Evolutionary conservation across 1,140 invertebrate species (phyloP).

Genomic region (Neocloeon triangulifer): DNA sequence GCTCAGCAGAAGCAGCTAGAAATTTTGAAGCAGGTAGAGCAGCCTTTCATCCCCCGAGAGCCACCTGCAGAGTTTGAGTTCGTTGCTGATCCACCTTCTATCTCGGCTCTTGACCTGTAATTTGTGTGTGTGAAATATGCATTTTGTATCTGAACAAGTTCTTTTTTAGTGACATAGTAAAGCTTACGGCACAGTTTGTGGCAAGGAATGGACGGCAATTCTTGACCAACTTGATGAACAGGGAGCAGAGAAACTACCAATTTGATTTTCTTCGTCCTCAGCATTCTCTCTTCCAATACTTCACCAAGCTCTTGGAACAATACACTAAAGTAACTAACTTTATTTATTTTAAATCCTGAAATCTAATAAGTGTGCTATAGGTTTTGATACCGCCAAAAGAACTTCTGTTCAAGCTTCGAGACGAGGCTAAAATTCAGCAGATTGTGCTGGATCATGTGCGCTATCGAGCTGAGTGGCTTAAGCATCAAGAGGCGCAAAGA

Average conservation of each 20-base stretch:
- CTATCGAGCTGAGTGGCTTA: conserved; percentile 88
- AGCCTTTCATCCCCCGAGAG: conserved; percentile 81
- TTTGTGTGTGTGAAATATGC: conserved; percentile 15
- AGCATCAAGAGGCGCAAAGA: conserved; percentile 78
- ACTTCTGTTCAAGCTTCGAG: conserved; percentile 51
- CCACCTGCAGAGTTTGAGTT: conserved; percentile 94
- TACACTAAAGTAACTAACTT: conserved; percentile 62
- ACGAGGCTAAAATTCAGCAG: conserved; percentile 50
- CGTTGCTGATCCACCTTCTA: conserved; percentile 92
- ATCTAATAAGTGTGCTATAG: conserved; percentile 16
- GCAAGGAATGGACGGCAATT: conserved; percentile 96
- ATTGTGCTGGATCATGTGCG: conserved; percentile 76
- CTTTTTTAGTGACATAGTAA: conserved; percentile 73
- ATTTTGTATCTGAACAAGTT: conserved; percentile 1
- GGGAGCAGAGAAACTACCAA: conserved; percentile 94
- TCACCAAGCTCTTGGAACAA: conserved; percentile 93
- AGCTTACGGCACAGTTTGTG: conserved; percentile 96
- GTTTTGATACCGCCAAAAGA: conserved; percentile 86
- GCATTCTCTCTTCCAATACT: conserved; percentile 96
- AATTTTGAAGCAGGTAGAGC: conserved; percentile 65
- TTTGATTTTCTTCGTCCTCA: conserved; percentile 98
- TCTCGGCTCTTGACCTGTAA: conserved; percentile 92
- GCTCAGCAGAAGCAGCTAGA: conserved; percentile 68
- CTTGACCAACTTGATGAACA: conserved; percentile 92
- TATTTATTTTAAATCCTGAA: conserved; percentile 3